These are phyloP conservation scores for Drosophila mercatorum DNA, from an alignment of 2,888 invertebrate species.

Conservation along the genomic window DNA sequence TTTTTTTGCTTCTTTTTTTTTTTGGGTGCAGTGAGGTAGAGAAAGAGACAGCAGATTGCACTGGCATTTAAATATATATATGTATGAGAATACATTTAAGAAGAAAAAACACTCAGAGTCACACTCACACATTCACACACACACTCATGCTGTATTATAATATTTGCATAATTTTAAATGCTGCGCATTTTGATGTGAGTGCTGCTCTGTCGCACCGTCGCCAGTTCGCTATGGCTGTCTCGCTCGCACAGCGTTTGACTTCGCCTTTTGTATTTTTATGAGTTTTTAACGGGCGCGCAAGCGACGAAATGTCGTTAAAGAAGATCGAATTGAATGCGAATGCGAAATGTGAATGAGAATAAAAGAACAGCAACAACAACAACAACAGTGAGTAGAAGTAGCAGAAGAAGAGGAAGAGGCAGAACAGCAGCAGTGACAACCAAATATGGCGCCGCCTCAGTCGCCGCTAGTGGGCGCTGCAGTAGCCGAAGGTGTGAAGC, in stretches of 20 bases:
- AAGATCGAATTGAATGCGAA: slow-evolving; percentile 77
- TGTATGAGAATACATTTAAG: slow-evolving; percentile 24
- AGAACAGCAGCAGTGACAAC: slow-evolving; percentile 31
- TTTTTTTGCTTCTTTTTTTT: slow-evolving; percentile 32
- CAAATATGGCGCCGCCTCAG: slow-evolving; percentile 71
- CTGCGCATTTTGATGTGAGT: slow-evolving; percentile 54
- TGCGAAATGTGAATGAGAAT: slow-evolving; percentile 63
- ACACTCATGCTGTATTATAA: slow-evolving; percentile 28
- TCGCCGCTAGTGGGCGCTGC: slow-evolving; percentile 49
- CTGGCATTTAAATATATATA: slow-evolving; percentile 33
- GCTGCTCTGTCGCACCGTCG: slow-evolving; percentile 10
- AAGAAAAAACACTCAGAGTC: slow-evolving; percentile 3
- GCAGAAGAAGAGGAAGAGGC: slow-evolving; percentile 9
- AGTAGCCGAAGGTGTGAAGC: slow-evolving; percentile 61
- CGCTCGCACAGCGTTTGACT: slow-evolving; percentile 32
- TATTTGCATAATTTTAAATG: slow-evolving; percentile 51
- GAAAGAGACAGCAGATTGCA: slow-evolving; percentile 41
- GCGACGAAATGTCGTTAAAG: slow-evolving; percentile 69
- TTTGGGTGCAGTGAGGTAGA: slow-evolving; percentile 9
- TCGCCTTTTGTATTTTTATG: slow-evolving; percentile 60
- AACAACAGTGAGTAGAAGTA: slow-evolving; percentile 7
- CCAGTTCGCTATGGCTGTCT: slow-evolving; percentile 13
- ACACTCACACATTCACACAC: slow-evolving; percentile 9
- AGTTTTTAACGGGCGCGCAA: slow-evolving; percentile 50
- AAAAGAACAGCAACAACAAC: slow-evolving; percentile 28